A percentile compares a stretch with the other conserved stretches of the same genome.
Conservation (phyloP, 2,113 vertebrate genomes). For the Circaetus gallicus region DNA sequence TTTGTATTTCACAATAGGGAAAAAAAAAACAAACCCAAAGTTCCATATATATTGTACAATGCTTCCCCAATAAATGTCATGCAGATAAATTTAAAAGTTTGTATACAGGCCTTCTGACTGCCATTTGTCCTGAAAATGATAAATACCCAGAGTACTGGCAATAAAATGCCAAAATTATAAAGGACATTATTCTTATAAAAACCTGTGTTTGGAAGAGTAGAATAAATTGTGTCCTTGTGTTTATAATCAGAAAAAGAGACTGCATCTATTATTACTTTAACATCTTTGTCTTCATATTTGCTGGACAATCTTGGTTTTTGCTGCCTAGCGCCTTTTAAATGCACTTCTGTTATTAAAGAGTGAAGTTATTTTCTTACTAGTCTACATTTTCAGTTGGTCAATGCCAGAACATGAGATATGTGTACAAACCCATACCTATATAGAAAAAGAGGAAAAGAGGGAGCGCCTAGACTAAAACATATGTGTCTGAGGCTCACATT, state of each 20-base stretch:
- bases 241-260: slow-evolving; percentile 20
- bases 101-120: slow-evolving; percentile 3
- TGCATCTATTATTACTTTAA: slow-evolving; percentile 2
- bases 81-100: slow-evolving; percentile 41
- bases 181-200: slow-evolving; percentile 3
- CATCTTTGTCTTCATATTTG: not conserved
- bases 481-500: not conserved
- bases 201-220: not conserved
- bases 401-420: not conserved
- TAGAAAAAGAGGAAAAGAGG: not conserved
- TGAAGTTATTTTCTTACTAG: not conserved
- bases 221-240: slow-evolving; percentile 20
- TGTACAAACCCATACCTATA: not conserved
- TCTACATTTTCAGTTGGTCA: not conserved
- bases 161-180: slow-evolving; percentile 37
- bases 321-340: not conserved
- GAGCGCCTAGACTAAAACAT: accelerated
- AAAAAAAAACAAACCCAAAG: not conserved
- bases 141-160: slow-evolving; percentile 17
- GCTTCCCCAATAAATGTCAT: not conserved
- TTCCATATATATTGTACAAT: not conserved
- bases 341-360: not conserved
- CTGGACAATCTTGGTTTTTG: not conserved
- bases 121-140: slow-evolving; percentile 5
- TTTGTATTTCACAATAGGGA: not conserved